A percentile compares a stretch with the other conserved stretches of the same genome.
phyloP scores from a whole-genome alignment of 53 echinoderm and acorn worm species.

The Glandiceps talaboti region DNA sequence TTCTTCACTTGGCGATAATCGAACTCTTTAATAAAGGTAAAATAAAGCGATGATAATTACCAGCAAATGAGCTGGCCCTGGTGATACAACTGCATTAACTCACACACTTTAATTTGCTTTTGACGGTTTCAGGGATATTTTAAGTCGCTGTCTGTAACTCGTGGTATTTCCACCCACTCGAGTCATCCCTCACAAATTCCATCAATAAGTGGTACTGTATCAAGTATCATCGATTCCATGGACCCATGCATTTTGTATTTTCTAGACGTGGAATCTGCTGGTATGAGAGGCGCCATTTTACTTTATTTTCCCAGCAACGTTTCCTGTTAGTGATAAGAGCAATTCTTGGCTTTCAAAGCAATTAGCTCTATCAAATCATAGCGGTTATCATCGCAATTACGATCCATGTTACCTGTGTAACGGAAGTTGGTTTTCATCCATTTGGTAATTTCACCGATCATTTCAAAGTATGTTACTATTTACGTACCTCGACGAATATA shows the following conservation, averaged over 20 bases:
- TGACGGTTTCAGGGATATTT: too few species aligned
- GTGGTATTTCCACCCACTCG: neutral
- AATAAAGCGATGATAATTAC: too few species aligned
- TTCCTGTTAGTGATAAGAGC: neutral
- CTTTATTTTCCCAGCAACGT: neutral
- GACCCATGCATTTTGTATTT: neutral
- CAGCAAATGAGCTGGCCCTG: too few species aligned
- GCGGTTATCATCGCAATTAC: neutral
- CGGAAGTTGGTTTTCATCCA: neutral
- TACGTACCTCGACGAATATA: too few species aligned
- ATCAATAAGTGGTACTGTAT: neutral
- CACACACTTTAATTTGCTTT: too few species aligned
- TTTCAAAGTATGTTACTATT: too few species aligned
- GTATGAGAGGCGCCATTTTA: neutral
- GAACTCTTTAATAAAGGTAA: too few species aligned
- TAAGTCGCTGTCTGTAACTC: neutral
- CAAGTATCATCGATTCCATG: neutral
- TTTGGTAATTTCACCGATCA: too few species aligned
- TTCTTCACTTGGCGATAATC: too few species aligned
- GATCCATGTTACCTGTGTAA: neutral
- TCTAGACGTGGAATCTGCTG: neutral
- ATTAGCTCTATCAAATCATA: neutral
- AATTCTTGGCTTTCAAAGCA: neutral
- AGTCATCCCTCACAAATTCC: neutral
- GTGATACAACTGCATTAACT: too few species aligned